These are phyloP conservation scores for Carlito syrichta DNA, from an alignment of 2,113 vertebrate genomes.

Conservation along the genomic window DNA sequence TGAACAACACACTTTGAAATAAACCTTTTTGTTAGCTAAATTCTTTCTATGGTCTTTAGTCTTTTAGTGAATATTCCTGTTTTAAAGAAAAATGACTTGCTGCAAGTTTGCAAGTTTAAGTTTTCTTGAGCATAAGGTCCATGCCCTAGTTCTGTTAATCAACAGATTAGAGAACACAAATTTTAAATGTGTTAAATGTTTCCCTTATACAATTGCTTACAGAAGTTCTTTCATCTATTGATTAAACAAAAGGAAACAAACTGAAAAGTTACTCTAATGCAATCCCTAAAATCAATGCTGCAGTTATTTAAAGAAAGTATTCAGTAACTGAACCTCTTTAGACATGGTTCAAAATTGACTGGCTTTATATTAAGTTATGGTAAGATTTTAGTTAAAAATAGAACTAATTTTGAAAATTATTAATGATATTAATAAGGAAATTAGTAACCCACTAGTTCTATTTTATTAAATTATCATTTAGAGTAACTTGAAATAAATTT, in stretches of 20 bases:
- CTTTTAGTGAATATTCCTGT: neutral
- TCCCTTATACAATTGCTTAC: neutral
- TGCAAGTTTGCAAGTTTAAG: neutral
- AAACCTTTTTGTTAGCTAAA: neutral
- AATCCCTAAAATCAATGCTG: neutral
- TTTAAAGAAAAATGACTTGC: neutral
- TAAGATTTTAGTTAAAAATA: neutral
- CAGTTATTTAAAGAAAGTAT: neutral
- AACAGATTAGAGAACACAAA: neutral
- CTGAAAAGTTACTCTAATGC: neutral
- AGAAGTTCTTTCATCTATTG: neutral
- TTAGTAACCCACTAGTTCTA: neutral
- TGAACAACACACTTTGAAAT: neutral
- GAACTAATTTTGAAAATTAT: neutral
- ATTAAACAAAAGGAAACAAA: constrained; percentile 10
- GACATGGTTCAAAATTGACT: neutral
- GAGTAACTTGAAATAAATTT: constrained; percentile 25
- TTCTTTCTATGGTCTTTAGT: neutral
- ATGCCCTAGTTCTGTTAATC: neutral
- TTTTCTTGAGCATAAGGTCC: neutral
- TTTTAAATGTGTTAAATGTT: neutral
- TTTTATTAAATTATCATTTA: constrained; percentile 31
- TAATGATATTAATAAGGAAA: neutral
- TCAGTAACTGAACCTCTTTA: neutral
- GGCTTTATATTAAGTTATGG: neutral